Conservation (phyloP, 2,113 vertebrate species). For the Percopsis transmontana region DNA sequence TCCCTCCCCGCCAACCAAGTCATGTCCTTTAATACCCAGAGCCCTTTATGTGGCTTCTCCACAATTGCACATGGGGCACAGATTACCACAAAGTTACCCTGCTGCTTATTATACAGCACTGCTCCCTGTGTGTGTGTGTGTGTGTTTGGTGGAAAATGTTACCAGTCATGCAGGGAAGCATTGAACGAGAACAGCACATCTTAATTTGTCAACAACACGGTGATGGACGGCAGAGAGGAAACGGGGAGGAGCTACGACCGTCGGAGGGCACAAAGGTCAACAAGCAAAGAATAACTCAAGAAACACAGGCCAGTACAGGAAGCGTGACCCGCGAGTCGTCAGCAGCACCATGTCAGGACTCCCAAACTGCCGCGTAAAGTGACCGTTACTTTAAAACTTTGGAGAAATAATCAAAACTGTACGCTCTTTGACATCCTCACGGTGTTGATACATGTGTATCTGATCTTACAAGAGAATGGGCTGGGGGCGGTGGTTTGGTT, state of each 20-base stretch:
- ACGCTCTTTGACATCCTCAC: neutral
- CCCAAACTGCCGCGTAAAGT: too few species aligned
- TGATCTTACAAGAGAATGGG: too few species aligned
- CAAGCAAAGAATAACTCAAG: too few species aligned
- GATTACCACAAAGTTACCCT: conserved; percentile 76
- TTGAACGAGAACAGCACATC: conserved; percentile 66
- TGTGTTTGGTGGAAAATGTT: conserved; percentile 54
- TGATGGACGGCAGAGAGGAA: conserved; percentile 43
- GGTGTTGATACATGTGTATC: too few species aligned
- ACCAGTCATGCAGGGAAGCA: conserved; percentile 58
- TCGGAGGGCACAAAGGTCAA: too few species aligned
- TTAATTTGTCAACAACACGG: conserved; percentile 73
- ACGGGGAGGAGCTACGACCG: neutral
- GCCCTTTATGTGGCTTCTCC: conserved; percentile 80
- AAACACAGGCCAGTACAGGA: too few species aligned
- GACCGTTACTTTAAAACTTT: too few species aligned
- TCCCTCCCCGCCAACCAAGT: conserved; percentile 82
- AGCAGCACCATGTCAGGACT: too few species aligned
- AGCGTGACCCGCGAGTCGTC: too few species aligned
- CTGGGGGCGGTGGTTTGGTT: too few species aligned
- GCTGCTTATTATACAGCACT: conserved; percentile 80
- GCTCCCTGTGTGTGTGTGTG: conserved; percentile 69
- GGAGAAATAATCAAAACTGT: too few species aligned
- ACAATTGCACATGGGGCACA: conserved; percentile 79
- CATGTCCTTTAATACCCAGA: conserved; percentile 85